Evolutionary conservation across 2,888 invertebrate genomes (phyloP).

Genomic region (Caenorhabditis virilis): DNA sequence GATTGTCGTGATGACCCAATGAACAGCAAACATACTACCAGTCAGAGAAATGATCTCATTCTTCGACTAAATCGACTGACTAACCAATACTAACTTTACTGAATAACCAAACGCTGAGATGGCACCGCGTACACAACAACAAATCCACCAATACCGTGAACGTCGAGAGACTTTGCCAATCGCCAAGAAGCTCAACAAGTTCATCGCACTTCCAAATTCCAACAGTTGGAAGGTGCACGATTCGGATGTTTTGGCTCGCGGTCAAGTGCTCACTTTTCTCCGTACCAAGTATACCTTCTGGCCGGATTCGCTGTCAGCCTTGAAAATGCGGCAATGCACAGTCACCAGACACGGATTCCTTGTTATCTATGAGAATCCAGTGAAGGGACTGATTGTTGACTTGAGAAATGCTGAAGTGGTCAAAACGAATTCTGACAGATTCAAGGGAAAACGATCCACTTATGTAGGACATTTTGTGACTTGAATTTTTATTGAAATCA

Average conservation of each 20-base stretch:
- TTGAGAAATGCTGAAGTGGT: constrained; percentile 14
- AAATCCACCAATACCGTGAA: not conserved
- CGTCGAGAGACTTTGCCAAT: constrained; percentile 10
- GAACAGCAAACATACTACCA: too few species aligned
- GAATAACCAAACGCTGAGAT: too few species aligned
- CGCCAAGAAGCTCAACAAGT: constrained; percentile 29
- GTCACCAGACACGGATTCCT: constrained; percentile 25
- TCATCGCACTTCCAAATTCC: constrained; percentile 22
- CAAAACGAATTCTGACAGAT: constrained; percentile 26
- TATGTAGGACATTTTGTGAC: too few species aligned
- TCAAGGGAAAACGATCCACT: constrained; percentile 15
- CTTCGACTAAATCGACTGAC: too few species aligned
- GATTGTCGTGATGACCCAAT: too few species aligned
- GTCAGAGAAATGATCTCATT: too few species aligned
- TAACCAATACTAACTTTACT: too few species aligned
- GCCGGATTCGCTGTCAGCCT: constrained; percentile 20
- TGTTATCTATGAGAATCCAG: constrained; percentile 26
- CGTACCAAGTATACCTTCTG: constrained; percentile 16
- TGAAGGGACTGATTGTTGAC: constrained; percentile 24
- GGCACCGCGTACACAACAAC: too few species aligned
- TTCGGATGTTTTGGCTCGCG: constrained; percentile 15
- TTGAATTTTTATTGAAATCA: too few species aligned
- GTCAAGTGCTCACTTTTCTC: constrained; percentile 19
- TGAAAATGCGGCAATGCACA: constrained; percentile 26
- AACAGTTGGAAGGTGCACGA: constrained; percentile 22